These are phyloP conservation scores for Corythoichthys intestinalis DNA, from an alignment of 2,113 vertebrate genomes.

Conservation along the genomic window DNA sequence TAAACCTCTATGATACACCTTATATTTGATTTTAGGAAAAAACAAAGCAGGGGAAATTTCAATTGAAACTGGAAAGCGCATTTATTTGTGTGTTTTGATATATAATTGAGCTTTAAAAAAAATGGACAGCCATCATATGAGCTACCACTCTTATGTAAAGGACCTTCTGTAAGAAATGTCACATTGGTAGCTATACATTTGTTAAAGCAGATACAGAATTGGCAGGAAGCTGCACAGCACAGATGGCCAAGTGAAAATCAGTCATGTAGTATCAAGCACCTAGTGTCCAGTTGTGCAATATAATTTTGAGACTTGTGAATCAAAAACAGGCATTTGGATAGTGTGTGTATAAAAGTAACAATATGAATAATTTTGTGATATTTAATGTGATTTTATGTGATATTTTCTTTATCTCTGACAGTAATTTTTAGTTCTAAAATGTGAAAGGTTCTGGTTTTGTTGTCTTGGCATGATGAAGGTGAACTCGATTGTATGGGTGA, in stretches of 20 bases:
- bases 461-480: no score
- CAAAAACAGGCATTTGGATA: neutral
- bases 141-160: slow-evolving; percentile 33
- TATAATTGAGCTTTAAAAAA: slow-evolving; percentile 28
- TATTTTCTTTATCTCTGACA: neutral
- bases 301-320: neutral
- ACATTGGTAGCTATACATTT: slow-evolving; percentile 19
- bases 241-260: slow-evolving; percentile 29
- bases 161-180: slow-evolving; percentile 20
- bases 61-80: no score
- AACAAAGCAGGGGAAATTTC: no score
- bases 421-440: no score
- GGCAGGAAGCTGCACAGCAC: slow-evolving; percentile 16
- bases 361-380: no score
- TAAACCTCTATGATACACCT: no score
- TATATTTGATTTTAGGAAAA: no score
- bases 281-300: slow-evolving; percentile 10
- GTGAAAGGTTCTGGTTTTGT: no score
- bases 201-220: slow-evolving; percentile 21
- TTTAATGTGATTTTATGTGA: no score
- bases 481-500: no score
- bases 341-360: no score
- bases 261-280: slow-evolving; percentile 12
- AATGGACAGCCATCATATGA: slow-evolving; percentile 25
- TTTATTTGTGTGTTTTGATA: neutral